These are phyloP conservation scores for Oceanodroma tethys DNA, from an alignment of 2,113 vertebrate species.

Conservation along the genomic window DNA sequence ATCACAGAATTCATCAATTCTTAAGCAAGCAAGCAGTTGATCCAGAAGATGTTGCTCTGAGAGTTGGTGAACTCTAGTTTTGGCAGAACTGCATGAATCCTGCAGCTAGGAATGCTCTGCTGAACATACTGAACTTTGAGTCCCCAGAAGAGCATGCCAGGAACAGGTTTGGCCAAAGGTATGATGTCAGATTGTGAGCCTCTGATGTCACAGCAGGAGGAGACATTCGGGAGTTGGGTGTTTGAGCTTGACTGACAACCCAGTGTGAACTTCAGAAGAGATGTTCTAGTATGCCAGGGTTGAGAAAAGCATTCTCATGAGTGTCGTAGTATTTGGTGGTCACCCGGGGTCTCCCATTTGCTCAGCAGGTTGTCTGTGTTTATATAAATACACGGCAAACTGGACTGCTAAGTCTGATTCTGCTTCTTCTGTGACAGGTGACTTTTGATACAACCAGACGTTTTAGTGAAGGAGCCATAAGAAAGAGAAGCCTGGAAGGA, in stretches of 20 bases:
- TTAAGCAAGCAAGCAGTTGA: neutral
- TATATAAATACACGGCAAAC: neutral
- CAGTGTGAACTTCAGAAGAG: neutral
- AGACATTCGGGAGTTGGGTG: neutral
- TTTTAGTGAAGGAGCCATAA: slow-evolving; percentile 72
- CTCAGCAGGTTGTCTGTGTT: neutral
- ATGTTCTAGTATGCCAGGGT: neutral
- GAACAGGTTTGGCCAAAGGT: neutral
- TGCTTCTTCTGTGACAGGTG: slow-evolving; percentile 69
- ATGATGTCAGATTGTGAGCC: neutral
- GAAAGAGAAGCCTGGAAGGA: slow-evolving; percentile 69
- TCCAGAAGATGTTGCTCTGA: neutral
- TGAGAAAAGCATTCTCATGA: neutral
- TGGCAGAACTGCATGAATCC: neutral
- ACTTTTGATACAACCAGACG: slow-evolving; percentile 68
- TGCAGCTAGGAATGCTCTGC: neutral
- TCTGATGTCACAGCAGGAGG: neutral
- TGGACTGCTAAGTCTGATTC: slow-evolving; percentile 14
- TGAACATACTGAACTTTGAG: neutral
- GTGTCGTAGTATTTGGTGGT: neutral
- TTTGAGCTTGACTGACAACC: neutral
- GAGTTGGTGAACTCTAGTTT: neutral
- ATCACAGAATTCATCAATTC: neutral
- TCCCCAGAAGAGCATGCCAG: neutral
- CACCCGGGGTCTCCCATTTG: neutral